phyloP scores from a whole-genome alignment of 2,888 invertebrate genomes.

The Mythimna loreyi region DNA sequence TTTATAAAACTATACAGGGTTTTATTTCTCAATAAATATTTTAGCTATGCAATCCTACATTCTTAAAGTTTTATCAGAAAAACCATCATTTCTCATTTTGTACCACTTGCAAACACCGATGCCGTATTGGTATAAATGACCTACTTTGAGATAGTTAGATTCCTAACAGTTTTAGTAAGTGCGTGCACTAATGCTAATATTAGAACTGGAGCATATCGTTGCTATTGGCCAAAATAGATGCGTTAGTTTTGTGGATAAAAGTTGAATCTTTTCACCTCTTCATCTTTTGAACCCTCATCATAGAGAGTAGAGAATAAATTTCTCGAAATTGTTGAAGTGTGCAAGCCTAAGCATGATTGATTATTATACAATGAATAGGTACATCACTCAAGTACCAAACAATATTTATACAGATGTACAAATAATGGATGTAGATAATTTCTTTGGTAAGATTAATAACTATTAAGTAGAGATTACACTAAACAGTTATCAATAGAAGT shows the following conservation, averaged over 20 bases:
- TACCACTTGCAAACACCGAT: not conserved
- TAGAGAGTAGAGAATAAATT: not conserved
- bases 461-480: not conserved
- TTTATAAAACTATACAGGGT: no score
- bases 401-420: constrained; percentile 41
- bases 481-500: not conserved
- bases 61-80: not conserved
- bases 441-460: constrained; percentile 14
- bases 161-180: constrained; percentile 8
- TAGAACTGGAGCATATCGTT: constrained; percentile 13
- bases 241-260: not conserved
- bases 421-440: constrained; percentile 16
- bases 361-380: constrained; percentile 1
- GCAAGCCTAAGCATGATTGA: not conserved
- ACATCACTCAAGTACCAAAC: not conserved
- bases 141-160: constrained; percentile 11
- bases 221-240: not conserved
- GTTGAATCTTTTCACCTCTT: no score
- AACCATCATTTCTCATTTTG: not conserved
- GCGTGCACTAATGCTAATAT: constrained; percentile 12
- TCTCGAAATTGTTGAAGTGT: not conserved
- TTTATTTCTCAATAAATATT: no score
- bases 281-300: not conserved
- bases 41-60: not conserved
- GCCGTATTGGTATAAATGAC: not conserved